These are phyloP conservation scores for Ficedula albicollis DNA, from an alignment of 2,797 vertebrate species.

Conservation along the genomic window DNA sequence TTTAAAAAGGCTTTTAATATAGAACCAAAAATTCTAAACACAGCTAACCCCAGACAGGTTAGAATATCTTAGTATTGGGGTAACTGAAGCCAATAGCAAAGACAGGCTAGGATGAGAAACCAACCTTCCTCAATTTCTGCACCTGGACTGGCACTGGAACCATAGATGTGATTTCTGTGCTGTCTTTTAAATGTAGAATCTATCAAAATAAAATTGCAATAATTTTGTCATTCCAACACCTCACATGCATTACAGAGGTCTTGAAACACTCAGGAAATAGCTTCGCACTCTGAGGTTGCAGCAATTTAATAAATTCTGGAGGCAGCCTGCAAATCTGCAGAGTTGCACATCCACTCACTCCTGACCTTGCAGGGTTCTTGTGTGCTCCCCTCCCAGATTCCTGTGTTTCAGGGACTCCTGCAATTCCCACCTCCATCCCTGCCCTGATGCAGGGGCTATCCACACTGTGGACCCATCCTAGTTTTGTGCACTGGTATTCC, in stretches of 20 bases:
- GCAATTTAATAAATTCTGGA: not conserved
- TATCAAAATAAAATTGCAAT: not conserved
- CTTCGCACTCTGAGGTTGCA: not conserved
- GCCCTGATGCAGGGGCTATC: not conserved
- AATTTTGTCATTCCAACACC: not conserved
- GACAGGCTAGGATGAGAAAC: not conserved
- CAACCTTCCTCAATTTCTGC: not conserved
- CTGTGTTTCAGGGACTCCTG: not conserved
- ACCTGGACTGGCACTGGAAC: not conserved
- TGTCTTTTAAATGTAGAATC: not conserved
- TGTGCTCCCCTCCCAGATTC: not conserved
- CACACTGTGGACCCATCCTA: not conserved
- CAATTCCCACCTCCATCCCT: not conserved
- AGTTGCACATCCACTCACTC: not conserved
- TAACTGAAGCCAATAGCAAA: not conserved
- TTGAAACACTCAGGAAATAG: not conserved
- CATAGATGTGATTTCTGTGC: not conserved
- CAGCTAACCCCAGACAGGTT: not conserved
- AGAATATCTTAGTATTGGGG: not conserved
- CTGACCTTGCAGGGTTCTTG: not conserved
- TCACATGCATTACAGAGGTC: not conserved
- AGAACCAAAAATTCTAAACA: not conserved
- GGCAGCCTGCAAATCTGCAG: not conserved
- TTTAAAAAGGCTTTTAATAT: not conserved
- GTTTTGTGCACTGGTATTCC: not conserved